Base-by-base conservation (phyloP, 2,797 vertebrate genomes). In the Oreonectes daqikongensis region DNA sequence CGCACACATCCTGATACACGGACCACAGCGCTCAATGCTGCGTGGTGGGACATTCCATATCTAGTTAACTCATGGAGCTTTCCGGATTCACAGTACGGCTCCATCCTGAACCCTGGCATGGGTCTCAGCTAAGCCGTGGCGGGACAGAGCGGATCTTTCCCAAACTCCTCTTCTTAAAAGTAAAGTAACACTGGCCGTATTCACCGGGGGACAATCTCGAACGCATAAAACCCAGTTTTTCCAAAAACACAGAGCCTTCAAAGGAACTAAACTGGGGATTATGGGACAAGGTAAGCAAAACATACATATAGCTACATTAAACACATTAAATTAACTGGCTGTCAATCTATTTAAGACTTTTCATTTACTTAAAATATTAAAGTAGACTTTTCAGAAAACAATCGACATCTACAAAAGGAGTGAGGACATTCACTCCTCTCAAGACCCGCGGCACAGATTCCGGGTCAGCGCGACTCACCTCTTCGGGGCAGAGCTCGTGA, bases 401-500 rank as follows among this genome's bases (percentile, higher is more conserved):
- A n/a, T n/a, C n/a, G n/a, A n/a, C 35, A 35, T 35, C 35, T 35
- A 8, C 9, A 35, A 35, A 35, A 35, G 32, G 0, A 8, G 32
- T 35, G 32, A 35, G 38, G 15, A 52, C 52, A 9, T 64, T 46
- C 17, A 66, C 8, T 63, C 40, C 55, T 48, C 40, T 40, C 50
- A n/a, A 24, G 48, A 17, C 24, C 52, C 38, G 32, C 8, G 40
- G 75, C 28, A 50, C 66, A 26, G 66, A 78, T 53, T 69, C 59
- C 66, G 35, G 59, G 66, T 55, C 80, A 75, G 75, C 26, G 65
- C 26, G 22, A 69, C 50, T 93, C 92, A 99, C 97, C 97, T 99
- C 97, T 89, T 99, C 97, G 3, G 98, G 97, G 87, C 98, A 99
- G 0, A 99, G 94, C 83, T 99, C 97, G 28, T 99, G 97, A 69